These are phyloP conservation scores for Polypterus senegalus DNA, from an alignment of 2,113 vertebrate genomes.

Conservation along the genomic window DNA sequence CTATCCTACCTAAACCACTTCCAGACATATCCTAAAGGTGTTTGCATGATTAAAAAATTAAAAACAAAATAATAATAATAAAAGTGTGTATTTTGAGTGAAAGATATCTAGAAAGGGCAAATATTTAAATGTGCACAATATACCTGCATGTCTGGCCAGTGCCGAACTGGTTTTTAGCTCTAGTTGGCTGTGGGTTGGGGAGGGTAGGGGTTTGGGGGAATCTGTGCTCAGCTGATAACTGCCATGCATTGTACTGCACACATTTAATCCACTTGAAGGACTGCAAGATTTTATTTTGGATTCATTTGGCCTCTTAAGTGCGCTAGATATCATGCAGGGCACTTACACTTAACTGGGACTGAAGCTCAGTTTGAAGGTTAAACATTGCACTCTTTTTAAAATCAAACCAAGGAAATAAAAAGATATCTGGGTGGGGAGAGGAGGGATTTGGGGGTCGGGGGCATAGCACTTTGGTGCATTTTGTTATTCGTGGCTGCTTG, in stretches of 20 bases:
- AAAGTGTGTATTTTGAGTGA: slow-evolving; percentile 42
- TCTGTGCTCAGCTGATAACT: slow-evolving; percentile 96
- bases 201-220: slow-evolving; percentile 53
- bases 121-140: slow-evolving; percentile 85
- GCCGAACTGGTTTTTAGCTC: slow-evolving; percentile 71
- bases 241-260: slow-evolving; percentile 91
- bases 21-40: slow-evolving; percentile 50
- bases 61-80: slow-evolving; percentile 21
- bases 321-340: too few relatives aligned
- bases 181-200: slow-evolving; percentile 68
- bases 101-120: slow-evolving; percentile 52
- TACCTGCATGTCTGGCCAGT: slow-evolving; percentile 75
- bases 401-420: too few relatives aligned
- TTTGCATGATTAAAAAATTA: slow-evolving; percentile 54
- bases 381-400: too few relatives aligned
- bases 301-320: too few relatives aligned
- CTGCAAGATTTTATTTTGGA: slow-evolving; percentile 62
- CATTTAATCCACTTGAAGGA: slow-evolving; percentile 65
- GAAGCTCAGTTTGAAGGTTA: too few relatives aligned
- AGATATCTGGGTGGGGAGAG: too few relatives aligned
- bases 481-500: too few relatives aligned
- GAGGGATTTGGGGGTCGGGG: too few relatives aligned
- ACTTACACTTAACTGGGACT: too few relatives aligned
- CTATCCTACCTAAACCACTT: slow-evolving; percentile 58
- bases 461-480: too few relatives aligned